Percentiles rank a stretch among this genome's conserved stretches.
Conservation (phyloP, 2,888 invertebrate species). For the Cecidostiba fungosa region DNA sequence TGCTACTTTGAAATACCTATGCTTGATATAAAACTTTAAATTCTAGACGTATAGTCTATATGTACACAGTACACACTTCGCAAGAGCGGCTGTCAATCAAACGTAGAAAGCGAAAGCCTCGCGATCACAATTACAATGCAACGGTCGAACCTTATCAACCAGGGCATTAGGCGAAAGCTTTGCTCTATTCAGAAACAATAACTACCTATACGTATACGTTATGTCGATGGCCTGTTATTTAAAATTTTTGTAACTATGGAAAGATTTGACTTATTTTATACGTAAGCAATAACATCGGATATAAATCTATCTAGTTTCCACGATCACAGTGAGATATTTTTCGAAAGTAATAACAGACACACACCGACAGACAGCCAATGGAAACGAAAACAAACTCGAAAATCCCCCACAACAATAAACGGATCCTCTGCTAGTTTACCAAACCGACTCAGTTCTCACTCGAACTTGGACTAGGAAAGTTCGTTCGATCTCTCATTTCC, state of each 20-base stretch:
- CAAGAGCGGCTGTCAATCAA: background rate
- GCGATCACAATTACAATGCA: background rate
- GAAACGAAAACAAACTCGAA: background rate
- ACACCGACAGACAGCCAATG: background rate
- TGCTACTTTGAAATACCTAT: background rate
- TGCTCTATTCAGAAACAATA: background rate
- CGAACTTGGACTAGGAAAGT: background rate
- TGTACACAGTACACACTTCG: background rate
- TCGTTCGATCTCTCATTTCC: background rate
- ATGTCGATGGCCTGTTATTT: no score
- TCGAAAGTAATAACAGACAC: background rate
- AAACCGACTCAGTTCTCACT: background rate
- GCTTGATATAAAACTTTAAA: background rate
- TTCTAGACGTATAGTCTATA: background rate
- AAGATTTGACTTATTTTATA: no score
- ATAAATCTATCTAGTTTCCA: no score
- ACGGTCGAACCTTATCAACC: background rate
- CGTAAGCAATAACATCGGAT: no score
- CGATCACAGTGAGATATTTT: no score
- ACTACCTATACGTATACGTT: no score
- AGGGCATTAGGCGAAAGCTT: background rate
- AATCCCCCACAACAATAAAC: background rate
- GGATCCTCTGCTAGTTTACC: no score
- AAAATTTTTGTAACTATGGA: no score
- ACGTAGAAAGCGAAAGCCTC: constrained; percentile 2